Base-by-base conservation (phyloP, 2,888 invertebrate species). In the Mythimna lalbum region DNA sequence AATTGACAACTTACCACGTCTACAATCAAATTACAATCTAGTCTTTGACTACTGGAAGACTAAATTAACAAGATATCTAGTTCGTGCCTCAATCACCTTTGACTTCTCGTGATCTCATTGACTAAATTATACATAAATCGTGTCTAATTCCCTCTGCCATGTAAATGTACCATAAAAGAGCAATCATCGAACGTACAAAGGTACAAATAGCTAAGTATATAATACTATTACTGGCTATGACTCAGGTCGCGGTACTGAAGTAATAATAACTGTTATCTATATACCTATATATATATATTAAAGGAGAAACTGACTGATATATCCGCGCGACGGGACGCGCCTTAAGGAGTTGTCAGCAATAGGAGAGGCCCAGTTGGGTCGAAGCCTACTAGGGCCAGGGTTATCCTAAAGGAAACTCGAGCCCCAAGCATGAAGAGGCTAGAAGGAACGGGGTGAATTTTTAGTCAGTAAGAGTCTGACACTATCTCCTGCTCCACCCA, bases 121-220 rank as follows among this genome's bases (percentile, higher is more conserved):
- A 66, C 80, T 80, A 76, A 76, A 69, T 66, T 60, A 69, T 79
- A 60, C 39, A 79, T 64, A 80, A 80, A 76, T 78, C 78, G 78
- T 80, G 77, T 68, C 63, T 81, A 52, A 80, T 80, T 76, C 43
- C 50, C 81, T 50, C 59, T 70, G 63, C 81, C 81, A 66, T 80
- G 81, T 78, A 80, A 78, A 78, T 78, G 67, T 50, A 64, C 64
- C 80, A 73, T 77, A 80, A 81, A 69, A 65, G 61, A 62, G 63
- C 64, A 78, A 78, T 80, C 56, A 81, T 70, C 31, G 65, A 64
- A 33, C n/a, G 33, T 31, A 63, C 21, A 47, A 70, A 60, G 6
- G 12, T 53, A 74, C 43, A 52, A 9, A 55, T 63, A 60, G 36
- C 49, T 50, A 50, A 27, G 57, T 36, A 72, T 64, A 69, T 52